Evolutionary conservation across 2,888 invertebrate species (phyloP).

Genomic region (Polyploca ridens): DNA sequence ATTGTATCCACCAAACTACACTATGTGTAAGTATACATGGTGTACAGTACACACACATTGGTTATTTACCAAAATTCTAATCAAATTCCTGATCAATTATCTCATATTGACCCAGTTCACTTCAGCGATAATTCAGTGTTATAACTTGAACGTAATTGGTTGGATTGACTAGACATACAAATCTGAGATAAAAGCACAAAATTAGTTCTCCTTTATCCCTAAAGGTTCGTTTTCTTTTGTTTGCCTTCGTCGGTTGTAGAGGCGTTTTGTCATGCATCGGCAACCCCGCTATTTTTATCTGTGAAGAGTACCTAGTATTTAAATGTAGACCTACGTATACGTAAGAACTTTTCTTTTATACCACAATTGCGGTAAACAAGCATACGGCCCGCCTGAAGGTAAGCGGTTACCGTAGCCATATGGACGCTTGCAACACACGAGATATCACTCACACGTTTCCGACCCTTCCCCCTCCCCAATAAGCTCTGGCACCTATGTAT

Average conservation of each 20-base stretch:
- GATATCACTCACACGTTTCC: too few species aligned
- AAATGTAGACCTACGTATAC: too few species aligned
- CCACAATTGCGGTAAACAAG: too few species aligned
- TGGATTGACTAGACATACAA: background rate
- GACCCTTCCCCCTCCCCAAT: too few species aligned
- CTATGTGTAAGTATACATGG: background rate
- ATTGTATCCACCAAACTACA: too few species aligned
- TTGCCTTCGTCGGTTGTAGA: background rate
- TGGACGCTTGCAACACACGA: too few species aligned
- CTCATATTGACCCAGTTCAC: background rate
- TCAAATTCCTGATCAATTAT: background rate
- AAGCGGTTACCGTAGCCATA: too few species aligned
- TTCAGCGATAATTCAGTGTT: background rate
- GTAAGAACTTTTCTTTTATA: too few species aligned
- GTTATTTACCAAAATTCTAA: background rate
- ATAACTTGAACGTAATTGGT: background rate
- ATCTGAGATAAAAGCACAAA: background rate
- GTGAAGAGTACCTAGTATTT: too few species aligned
- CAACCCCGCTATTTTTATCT: background rate
- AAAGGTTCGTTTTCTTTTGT: slow-evolving; percentile 2
- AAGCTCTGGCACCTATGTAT: too few species aligned
- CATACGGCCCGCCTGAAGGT: too few species aligned
- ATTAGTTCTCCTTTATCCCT: background rate
- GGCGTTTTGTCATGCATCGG: background rate
- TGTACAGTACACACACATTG: background rate